Evolutionary conservation across 2,888 invertebrate genomes (phyloP), one percentile per base, ranked within the genome.

Genomic region (Labia minor): DNA sequence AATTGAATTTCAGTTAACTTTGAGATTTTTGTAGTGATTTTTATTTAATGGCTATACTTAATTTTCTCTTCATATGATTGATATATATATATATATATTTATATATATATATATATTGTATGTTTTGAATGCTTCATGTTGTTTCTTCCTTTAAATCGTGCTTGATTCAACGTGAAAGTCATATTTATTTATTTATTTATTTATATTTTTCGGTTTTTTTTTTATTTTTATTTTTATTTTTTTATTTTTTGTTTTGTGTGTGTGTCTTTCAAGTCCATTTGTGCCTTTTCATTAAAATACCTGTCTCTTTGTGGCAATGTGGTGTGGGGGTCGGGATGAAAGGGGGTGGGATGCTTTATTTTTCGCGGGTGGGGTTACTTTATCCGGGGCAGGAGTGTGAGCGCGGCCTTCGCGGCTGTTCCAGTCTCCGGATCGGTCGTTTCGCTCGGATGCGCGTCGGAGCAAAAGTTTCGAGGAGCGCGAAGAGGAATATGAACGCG

Each of bases 401-500:
- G 16, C 61, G 16, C 6, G 6, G 6, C 3, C 11, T 65, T 3
- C 63, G 63, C 6, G 6, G 33, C 66, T 69, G 66, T 71, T 73
- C 65, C 74, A 79, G 79, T 75, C 85, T 69, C 85, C 86, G 0
- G 87, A 88, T 73, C 79, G 86, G 70, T 77, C 82, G 72, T 81
- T 79, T 68, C 82, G 83, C 69, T 81, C 84, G 72, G 85, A 87
- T 68, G 86, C 84, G 72, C 81, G 87, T 67, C 82, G 87, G 69
- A 87, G 89, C 77, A 91, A 90, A 75, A 92, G 94, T 71, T 87
- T 95, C 73, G 95, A 96, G 77, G 95, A 95, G 78, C 82, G 95
- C 21, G 92, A 94, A 78, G 89, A 89, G 74, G 91, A 92, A 73
- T 95, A 95, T 76, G 90, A 92, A 76, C 85, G 89, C 74, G 91